phyloP scores from a whole-genome alignment of 30 jellyfish, hydroid and myxozoan genomes.

The Clytia hemisphaerica region DNA sequence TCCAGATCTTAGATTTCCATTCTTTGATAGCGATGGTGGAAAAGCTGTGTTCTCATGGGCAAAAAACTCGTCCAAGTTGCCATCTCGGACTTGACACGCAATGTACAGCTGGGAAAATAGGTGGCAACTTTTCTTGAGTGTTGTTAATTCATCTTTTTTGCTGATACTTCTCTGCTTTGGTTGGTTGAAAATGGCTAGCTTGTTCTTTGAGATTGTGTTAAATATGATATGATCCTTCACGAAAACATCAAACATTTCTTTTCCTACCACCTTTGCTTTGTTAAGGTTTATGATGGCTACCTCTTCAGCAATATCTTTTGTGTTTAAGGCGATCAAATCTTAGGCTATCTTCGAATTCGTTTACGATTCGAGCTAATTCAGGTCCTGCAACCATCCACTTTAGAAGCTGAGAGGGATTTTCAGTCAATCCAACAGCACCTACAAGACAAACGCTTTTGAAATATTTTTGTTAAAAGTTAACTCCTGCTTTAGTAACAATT shows the following conservation, averaged over 20 bases:
- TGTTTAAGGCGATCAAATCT: not conserved
- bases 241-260: constrained; percentile 9
- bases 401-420: constrained; percentile 15
- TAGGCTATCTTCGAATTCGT: constrained; percentile 14
- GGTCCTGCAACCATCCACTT: constrained; percentile 40
- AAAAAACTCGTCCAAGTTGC: constrained; percentile 36
- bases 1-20: constrained; percentile 35
- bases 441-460: too few relatives aligned
- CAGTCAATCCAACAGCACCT: constrained; percentile 38
- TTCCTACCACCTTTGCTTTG: constrained; percentile 22
- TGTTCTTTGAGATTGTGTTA: constrained; percentile 3
- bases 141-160: constrained; percentile 9
- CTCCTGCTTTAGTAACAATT: too few relatives aligned
- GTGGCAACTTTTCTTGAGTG: constrained; percentile 27
- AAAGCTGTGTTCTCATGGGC: constrained; percentile 28
- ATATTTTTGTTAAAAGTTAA: too few relatives aligned
- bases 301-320: constrained; percentile 11
- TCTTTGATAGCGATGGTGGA: constrained; percentile 45
- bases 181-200: constrained; percentile 26
- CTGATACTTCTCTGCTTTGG: not conserved
- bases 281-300: not conserved
- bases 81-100: constrained; percentile 51
- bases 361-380: constrained; percentile 23
- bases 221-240: constrained; percentile 12
- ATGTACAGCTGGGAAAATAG: constrained; percentile 46